Evolutionary conservation across 1,140 invertebrate genomes (phyloP).

Genomic region (Apocrypta bakeri): DNA sequence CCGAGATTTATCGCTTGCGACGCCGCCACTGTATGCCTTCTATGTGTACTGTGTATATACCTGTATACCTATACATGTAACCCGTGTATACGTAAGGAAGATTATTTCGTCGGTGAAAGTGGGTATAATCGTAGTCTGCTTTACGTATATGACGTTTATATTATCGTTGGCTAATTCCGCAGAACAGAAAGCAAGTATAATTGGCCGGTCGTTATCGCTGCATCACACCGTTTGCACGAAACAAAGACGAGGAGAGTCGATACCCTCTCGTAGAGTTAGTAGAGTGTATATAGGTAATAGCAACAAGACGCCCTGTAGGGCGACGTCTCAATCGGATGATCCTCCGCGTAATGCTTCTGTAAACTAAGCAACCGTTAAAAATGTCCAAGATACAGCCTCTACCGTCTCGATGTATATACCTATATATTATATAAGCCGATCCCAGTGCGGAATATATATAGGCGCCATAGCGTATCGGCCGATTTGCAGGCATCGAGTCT

Average conservation of each 20-base stretch:
- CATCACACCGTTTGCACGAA: not conserved
- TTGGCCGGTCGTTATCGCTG: not conserved
- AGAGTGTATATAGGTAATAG: not conserved
- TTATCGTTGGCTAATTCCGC: not conserved
- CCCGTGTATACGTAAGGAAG: not conserved
- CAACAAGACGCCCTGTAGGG: not conserved
- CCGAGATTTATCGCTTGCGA: conserved; percentile 38
- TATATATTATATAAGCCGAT: not conserved
- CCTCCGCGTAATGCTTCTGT: not conserved
- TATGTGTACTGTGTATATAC: too few species aligned
- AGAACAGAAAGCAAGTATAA: not conserved
- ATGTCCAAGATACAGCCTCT: not conserved
- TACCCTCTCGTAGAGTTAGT: too few species aligned
- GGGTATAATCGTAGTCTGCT: not conserved
- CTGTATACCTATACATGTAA: not conserved
- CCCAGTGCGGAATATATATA: not conserved
- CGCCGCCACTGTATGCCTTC: not conserved
- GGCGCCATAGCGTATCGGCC: not conserved
- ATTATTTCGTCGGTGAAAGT: not conserved
- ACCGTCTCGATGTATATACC: not conserved
- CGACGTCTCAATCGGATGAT: not conserved
- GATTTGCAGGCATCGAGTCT: conserved; percentile 14
- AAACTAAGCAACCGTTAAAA: not conserved
- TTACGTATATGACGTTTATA: too few species aligned
- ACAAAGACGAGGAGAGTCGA: not conserved